Base-by-base conservation (phyloP, 1,140 invertebrate species). In the Drosophila kurseongensis region DNA sequence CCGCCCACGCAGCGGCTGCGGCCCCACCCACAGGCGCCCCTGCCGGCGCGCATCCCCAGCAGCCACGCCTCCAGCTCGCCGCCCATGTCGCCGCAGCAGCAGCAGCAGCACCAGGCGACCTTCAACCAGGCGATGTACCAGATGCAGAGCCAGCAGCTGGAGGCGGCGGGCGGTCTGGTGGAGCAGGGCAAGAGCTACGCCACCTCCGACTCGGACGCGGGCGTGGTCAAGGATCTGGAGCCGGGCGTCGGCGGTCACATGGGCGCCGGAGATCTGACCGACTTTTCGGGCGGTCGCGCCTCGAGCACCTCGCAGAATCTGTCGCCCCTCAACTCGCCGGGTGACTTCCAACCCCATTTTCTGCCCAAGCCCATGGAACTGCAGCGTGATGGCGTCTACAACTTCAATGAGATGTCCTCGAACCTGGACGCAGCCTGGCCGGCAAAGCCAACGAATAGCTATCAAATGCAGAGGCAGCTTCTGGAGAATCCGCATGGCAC, bases 1-100 rank as follows among this genome's bases (percentile, higher is more conserved):
- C 84, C 91, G 44, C 93, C 95, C 0, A 94, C 94, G 0, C 92
- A 95, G 45, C 94, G 93, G 2, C 94, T 94, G 0, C 93, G 91
- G 0, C 78, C 78, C 1, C 91, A 78, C 12, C 29, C 61, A 2
- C 65, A 54, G 7, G 61, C 61, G 9, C 45, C 61, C 0, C 32
- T 51, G 9, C 90, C 75, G 27, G 76, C 90, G 41, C 88, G 81
- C 14, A 90, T 91, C 40, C 83, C 90, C 13, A 92, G 84, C 73
- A 90, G 86, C 77, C 81, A 90, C 75, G 91, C 78, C 57, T 91
- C 90, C 62, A 90, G 89, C 71, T 91, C 90, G 41, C 91, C 91
- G 68, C 91, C 91, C 72, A 85, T 92, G 80, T 92, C 91, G 41
- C 91, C 91, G 27, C 78, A 90, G 54, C 91, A 91, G 50, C 90